Base-by-base conservation (phyloP, 2,888 invertebrate genomes). In the Heliconius ismenius region DNA sequence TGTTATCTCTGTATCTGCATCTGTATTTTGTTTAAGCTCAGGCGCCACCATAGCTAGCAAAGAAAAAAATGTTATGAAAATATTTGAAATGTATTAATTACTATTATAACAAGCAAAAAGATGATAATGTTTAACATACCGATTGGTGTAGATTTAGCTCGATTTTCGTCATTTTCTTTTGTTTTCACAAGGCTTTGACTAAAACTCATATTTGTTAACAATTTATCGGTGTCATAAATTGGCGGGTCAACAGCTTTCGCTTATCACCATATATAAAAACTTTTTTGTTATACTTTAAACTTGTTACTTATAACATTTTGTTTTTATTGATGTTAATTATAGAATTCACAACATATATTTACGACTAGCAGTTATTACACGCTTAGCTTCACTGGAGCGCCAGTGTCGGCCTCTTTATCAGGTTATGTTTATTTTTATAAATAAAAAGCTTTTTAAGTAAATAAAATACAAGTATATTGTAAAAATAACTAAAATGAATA, bases 1-100 rank as follows among this genome's bases (percentile, higher is more conserved):
- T 1, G 91, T 90, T 60, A 93, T 94, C 82, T 90, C 91, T 64
- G 89, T 89, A 76, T 91, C 84, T 4, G 83, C 84, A 76, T 91
- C 93, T 0, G 88, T 83, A 80, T 85, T 89, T 76, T 92, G 93
- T 83, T 93, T 93, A 18, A 92, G 80, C 84, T 93, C 93, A 10
- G 93, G 93, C 32, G 93, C 94, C 78, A 93, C 94, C 92, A 90
- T 94, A n/a, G 93, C 93, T 94, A 84, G 43, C 84, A 82, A 49
- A 68, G 69, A 6, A 74, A 32, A 72, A 64, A 74, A 26, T 76
- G 4, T 58, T 36, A 32, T 21, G 32, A 24, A 67, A 54, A 43
- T 67, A 64, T 58, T 64, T 65, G 49, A 18, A 39, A 24, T 15
- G 28, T 58, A 58, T 73, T 70, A 4, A 3, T 43, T 10, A 54